A percentile compares a stretch with the other conserved stretches of the same genome.
Conservation (phyloP, 1,140 invertebrate genomes). For the Rhopalosiphum padi region DNA sequence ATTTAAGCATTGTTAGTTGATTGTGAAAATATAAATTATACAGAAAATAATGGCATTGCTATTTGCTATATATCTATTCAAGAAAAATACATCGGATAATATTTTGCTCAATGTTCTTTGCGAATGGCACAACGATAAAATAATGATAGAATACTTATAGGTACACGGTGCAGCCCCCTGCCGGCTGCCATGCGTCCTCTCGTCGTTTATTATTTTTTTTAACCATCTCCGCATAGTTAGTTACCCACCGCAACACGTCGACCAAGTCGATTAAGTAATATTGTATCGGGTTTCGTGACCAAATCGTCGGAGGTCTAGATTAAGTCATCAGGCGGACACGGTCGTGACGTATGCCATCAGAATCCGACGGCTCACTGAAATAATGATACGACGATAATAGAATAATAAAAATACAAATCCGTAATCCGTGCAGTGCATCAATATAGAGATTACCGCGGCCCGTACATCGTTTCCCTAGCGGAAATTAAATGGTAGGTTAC, state of each 20-base stretch:
- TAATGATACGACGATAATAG: background rate
- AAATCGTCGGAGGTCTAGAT: slow-evolving; percentile 44
- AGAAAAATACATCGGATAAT: background rate
- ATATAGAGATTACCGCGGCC: slow-evolving; percentile 18
- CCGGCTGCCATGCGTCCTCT: background rate
- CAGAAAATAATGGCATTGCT: background rate
- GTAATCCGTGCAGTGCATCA: slow-evolving; percentile 30
- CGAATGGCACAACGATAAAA: background rate
- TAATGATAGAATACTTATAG: background rate
- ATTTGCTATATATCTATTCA: background rate
- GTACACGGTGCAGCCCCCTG: background rate
- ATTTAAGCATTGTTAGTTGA: background rate
- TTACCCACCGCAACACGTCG: background rate
- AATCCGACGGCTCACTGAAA: slow-evolving; percentile 8
- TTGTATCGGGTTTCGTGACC: slow-evolving; percentile 28
- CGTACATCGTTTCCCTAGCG: background rate
- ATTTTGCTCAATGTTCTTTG: background rate
- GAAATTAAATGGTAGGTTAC: slow-evolving; percentile 49
- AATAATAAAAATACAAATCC: background rate
- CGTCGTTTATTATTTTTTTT: background rate
- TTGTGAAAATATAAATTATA: background rate
- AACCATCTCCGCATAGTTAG: background rate
- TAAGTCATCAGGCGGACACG: slow-evolving; percentile 51
- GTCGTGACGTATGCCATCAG: slow-evolving; percentile 40
- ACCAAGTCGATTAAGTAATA: background rate